Evolutionary conservation across 1,140 invertebrate species (phyloP).

Genomic region (Zeugodacus cucurbitae): DNA sequence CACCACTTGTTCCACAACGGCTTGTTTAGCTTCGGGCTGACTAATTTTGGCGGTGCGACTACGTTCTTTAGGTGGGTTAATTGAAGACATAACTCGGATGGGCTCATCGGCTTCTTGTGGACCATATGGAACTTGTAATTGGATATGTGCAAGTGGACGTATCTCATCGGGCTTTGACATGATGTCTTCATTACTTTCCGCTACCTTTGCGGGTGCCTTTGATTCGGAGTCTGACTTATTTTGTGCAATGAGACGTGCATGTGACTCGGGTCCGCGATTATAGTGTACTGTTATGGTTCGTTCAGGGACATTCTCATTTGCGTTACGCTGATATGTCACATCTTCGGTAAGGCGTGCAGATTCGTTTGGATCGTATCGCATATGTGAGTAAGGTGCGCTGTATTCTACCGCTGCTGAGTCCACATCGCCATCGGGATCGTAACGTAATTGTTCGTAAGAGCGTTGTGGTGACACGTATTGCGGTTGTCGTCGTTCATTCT

Average conservation of each 20-base stretch:
- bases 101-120: conserved; percentile 50
- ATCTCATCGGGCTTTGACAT: not conserved
- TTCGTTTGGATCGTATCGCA: conserved; percentile 54
- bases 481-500: not conserved
- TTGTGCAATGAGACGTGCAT: not conserved
- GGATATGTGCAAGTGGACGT: conserved; percentile 51
- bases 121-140: conserved; percentile 56
- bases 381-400: conserved; percentile 60
- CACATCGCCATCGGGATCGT: not conserved
- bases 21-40: not conserved
- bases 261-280: not conserved
- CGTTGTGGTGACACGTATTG: not conserved
- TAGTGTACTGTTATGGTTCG: not conserved
- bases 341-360: conserved; percentile 45
- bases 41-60: not conserved
- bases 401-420: conserved; percentile 49
- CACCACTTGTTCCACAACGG: not conserved
- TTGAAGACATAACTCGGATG: conserved; percentile 51
- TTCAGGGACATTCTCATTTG: not conserved
- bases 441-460: not conserved
- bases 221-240: not conserved
- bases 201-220: not conserved
- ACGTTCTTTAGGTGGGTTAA: conserved; percentile 44
- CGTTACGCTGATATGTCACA: conserved; percentile 39
- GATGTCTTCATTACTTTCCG: not conserved